A percentile compares a stretch with the other conserved stretches of the same genome.
Evolutionary conservation across 2,797 vertebrate genomes (phyloP).

Genomic region (Myotis planiceps): DNA sequence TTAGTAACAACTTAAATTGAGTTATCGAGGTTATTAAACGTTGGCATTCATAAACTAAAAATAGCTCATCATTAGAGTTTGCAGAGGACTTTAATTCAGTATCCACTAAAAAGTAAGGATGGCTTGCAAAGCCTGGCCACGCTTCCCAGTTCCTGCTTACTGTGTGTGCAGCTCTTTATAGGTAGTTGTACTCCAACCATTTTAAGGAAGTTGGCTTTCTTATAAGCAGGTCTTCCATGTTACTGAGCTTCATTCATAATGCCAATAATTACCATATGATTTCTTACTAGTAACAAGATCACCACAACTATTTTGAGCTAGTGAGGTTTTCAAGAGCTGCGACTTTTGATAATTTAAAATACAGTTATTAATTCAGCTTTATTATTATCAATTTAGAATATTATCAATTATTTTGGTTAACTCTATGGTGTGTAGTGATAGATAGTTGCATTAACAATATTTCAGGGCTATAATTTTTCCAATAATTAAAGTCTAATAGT

Average conservation of each 20-base stretch:
- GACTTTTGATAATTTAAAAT: neutral
- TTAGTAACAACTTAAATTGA: constrained; percentile 2
- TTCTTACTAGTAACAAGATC: neutral
- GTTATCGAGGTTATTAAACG: neutral
- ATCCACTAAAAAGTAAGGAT: neutral
- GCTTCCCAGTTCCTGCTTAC: neutral
- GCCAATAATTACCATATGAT: neutral
- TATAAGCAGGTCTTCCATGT: neutral
- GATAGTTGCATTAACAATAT: neutral
- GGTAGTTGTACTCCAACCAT: neutral
- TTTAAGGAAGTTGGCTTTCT: neutral
- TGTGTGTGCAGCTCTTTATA: neutral
- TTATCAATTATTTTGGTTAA: constrained; percentile 55
- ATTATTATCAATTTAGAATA: constrained; percentile 34
- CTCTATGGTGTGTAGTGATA: neutral
- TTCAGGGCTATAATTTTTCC: constrained; percentile 24
- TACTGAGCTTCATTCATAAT: neutral
- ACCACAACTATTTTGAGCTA: neutral
- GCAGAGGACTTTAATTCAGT: neutral
- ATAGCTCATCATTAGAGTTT: neutral
- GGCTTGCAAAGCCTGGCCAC: neutral
- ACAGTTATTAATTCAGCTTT: neutral
- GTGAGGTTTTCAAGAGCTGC: neutral
- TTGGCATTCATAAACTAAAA: constrained; percentile 29
- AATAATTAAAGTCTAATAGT: constrained; percentile 47